Percentiles rank a stretch among this genome's conserved stretches.
Conservation (phyloP, 2,113 vertebrate species). For the Boulengeromyrus knoepffleri region DNA sequence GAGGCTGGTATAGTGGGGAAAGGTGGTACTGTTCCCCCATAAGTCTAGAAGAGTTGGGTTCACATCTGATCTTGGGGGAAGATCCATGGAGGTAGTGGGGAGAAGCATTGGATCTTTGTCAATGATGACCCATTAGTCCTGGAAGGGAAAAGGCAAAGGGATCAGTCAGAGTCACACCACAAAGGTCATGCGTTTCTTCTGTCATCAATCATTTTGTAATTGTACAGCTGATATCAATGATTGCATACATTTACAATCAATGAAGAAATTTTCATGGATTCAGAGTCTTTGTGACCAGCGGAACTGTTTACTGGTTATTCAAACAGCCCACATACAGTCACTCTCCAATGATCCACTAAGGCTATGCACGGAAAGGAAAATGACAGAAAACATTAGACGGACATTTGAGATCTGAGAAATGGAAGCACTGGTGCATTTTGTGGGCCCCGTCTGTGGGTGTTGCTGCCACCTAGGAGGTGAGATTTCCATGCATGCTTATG, state of each 20-base stretch:
- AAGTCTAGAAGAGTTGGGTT: slow-evolving; percentile 22
- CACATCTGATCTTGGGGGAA: slow-evolving; percentile 1
- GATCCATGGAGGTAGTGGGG: slow-evolving; percentile 28
- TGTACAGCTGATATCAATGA: not conserved
- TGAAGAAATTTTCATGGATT: not conserved
- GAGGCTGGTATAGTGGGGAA: slow-evolving; percentile 20
- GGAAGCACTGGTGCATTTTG: not conserved
- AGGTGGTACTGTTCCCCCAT: slow-evolving; percentile 46
- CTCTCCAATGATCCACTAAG: not conserved
- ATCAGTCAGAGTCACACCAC: not conserved
- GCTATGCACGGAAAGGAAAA: not conserved
- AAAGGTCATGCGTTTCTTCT: not conserved
- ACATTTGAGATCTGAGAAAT: not conserved
- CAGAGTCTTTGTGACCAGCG: not conserved
- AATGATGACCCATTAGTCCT: slow-evolving; percentile 45
- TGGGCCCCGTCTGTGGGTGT: not conserved
- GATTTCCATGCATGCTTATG: not conserved
- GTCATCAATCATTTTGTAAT: not conserved
- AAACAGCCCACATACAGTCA: not conserved
- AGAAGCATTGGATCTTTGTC: slow-evolving; percentile 19
- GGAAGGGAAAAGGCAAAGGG: slow-evolving; percentile 8
- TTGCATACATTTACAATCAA: not conserved
- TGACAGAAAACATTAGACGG: not conserved
- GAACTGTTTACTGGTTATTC: not conserved
- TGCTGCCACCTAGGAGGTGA: slow-evolving; percentile 4